Base-by-base conservation (phyloP, 2,888 invertebrate genomes). In the Habrosyne pyritoides region DNA sequence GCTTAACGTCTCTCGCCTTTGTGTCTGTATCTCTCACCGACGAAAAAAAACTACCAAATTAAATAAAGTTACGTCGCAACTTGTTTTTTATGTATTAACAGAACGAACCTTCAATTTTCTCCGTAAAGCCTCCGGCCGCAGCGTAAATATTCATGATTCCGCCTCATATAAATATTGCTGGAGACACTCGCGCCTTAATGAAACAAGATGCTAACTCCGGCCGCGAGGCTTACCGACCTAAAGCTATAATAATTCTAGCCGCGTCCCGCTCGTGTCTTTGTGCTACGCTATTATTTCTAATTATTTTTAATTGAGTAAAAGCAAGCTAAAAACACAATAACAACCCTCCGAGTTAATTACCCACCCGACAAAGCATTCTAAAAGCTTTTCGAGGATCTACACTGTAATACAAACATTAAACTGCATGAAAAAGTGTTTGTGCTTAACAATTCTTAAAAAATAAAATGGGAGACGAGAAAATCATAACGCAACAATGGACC, bases 281-380 rank as follows among this genome's bases (percentile, higher is more conserved):
- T 81, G 77, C 77, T 76, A 65, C 64, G 81, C 83, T 87, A 87
- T 89, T 87, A 89, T 87, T 89, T 83, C 79, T 86, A 86, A 89
- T 90, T 87, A 89, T 89, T 89, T 89, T 89, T 89, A 89, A 89
- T 89, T 89, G 87, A 84, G 81, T 84, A 86, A 85, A 86, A 84
- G 86, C 86, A 83, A 83, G 75, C 80, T 80, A 84, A 84, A 33
- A 84, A 86, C 83, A 83, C 78, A 82, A 83, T 76, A 84, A 81
- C 81, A 81, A 75, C 79, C 74, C 78, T 78, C 75, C 63, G 74
- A 79, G 83, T 83, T 87, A 87, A 89, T 90, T 89, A 85, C 81
- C 73, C 72, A 65, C 63, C 73, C 76, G 69, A 73, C 81, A 79
- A 78, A 83, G 78, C 77, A 74, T 77, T 75, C 75, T 72, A 73